Percentiles rank a stretch among this genome's conserved stretches.
These are phyloP conservation scores for Lepidochitona cinerea DNA, from an alignment of 2,888 invertebrate species.

Conservation along the genomic window DNA sequence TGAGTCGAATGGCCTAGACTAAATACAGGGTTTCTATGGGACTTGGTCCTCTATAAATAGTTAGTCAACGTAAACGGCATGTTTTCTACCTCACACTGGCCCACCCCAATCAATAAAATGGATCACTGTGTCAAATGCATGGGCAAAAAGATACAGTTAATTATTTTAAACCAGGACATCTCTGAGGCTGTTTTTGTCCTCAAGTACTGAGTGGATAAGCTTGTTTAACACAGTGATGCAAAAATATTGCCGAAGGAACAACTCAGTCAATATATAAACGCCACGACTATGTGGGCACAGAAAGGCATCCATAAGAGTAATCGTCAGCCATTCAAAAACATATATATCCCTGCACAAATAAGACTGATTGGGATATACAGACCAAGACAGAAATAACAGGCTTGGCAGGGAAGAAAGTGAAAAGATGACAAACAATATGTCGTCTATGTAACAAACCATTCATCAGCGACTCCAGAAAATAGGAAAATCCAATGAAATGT, in stretches of 20 bases:
- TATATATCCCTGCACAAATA: background rate
- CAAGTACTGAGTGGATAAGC: slow-evolving; percentile 6
- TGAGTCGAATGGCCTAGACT: background rate
- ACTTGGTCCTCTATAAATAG: slow-evolving; percentile 1
- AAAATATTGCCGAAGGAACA: slow-evolving; percentile 1
- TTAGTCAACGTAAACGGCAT: background rate
- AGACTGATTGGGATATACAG: background rate
- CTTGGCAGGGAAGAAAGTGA: background rate
- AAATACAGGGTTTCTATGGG: background rate
- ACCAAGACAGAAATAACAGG: background rate
- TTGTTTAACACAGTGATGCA: slow-evolving; percentile 5
- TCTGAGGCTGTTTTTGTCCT: background rate
- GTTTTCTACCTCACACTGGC: background rate
- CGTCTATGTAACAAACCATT: background rate
- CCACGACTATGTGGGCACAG: background rate
- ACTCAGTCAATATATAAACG: background rate
- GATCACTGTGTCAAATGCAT: slow-evolving; percentile 5
- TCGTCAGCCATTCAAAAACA: background rate
- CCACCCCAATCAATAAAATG: slow-evolving; percentile 8
- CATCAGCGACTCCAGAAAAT: background rate
- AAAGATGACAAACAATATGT: background rate
- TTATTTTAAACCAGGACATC: slow-evolving; percentile 7
- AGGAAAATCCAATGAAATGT: background rate
- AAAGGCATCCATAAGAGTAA: background rate
- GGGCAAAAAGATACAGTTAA: slow-evolving; percentile 4